A percentile compares a stretch with the other conserved stretches of the same genome.
Conservation (phyloP, 2,888 invertebrate genomes). For the Papilio protenor region DNA sequence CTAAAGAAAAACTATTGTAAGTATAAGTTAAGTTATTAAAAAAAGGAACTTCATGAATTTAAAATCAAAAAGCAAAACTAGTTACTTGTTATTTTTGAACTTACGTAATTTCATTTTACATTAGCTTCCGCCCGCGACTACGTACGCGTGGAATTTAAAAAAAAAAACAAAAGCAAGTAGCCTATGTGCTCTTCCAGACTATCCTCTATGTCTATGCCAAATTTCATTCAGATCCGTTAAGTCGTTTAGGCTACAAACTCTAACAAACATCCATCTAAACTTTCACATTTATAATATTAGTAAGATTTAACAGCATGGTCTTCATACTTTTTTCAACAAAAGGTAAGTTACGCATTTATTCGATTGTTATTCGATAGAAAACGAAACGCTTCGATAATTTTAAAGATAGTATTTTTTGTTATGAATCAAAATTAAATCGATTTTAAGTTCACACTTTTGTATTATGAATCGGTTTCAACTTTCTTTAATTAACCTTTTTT, state of each 20-base stretch:
- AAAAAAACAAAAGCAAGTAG: no score
- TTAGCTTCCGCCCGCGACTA: background rate
- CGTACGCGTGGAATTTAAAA: no score
- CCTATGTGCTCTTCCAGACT: no score
- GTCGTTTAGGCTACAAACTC: no score
- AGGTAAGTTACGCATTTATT: constrained; percentile 69
- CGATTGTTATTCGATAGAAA: constrained; percentile 59
- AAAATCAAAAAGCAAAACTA: constrained; percentile 56
- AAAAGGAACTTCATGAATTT: constrained; percentile 48
- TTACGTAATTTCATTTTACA: constrained; percentile 52
- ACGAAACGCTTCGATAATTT: constrained; percentile 66
- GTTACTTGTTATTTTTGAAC: background rate
- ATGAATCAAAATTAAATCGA: constrained; percentile 8
- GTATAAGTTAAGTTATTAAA: background rate
- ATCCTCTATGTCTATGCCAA: no score
- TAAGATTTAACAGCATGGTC: constrained; percentile 45
- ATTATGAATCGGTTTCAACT: constrained; percentile 10
- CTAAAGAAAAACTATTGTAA: background rate
- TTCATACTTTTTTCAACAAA: constrained; percentile 51
- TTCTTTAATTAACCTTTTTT: constrained; percentile 5
- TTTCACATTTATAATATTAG: no score
- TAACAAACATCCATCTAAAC: no score
- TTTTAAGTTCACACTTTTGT: constrained; percentile 9
- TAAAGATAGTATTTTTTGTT: constrained; percentile 57
- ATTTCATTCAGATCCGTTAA: no score